phyloP scores from a whole-genome alignment of 1,140 invertebrate genomes.

The Chironomus tepperi region DNA sequence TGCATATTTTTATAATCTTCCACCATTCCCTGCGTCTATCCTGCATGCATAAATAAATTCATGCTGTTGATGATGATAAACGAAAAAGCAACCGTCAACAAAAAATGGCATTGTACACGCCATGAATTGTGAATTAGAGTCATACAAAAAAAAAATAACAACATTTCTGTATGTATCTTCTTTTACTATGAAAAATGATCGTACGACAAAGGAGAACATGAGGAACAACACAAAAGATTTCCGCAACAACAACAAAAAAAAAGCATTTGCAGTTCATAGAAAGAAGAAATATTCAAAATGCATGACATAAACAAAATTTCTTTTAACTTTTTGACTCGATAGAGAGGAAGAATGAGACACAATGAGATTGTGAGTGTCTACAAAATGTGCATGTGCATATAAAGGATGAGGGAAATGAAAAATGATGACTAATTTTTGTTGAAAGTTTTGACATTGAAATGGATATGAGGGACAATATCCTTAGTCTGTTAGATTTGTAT shows the following conservation, averaged over 20 bases:
- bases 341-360: background rate
- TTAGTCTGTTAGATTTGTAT: too few species aligned
- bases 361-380: background rate
- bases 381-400: background rate
- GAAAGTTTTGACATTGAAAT: too few species aligned
- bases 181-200: background rate
- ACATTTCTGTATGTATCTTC: background rate
- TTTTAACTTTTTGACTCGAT: background rate
- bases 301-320: slow-evolving; percentile 13
- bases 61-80: slow-evolving; percentile 1
- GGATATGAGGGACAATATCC: too few species aligned
- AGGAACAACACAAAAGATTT: slow-evolving; percentile 5
- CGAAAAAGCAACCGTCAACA: background rate
- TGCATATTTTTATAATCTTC: background rate
- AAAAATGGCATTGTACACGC: slow-evolving; percentile 2
- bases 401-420: background rate
- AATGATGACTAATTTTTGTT: background rate
- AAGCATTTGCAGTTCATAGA: background rate
- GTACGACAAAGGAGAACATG: slow-evolving; percentile 2
- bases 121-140: slow-evolving; percentile 13
- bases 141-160: background rate
- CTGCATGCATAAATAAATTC: too few species aligned
- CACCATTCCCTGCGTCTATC: too few species aligned
- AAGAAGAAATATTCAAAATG: background rate
- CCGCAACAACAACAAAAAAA: slow-evolving; percentile 11